Conservation (phyloP, 2,113 vertebrate species). For the Struthidea cinerea region DNA sequence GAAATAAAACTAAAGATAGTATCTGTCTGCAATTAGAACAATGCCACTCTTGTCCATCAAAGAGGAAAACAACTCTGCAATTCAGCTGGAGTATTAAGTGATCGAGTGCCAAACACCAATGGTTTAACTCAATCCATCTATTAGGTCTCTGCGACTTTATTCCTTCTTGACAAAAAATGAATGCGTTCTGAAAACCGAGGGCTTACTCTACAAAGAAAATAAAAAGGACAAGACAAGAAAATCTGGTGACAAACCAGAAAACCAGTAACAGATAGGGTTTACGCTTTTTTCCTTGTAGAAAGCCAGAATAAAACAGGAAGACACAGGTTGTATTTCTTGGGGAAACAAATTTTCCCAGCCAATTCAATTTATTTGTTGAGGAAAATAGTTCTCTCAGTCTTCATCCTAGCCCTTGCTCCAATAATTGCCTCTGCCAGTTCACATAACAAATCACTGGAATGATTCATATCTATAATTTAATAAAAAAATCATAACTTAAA, state of each 20-base stretch:
- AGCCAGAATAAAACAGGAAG: background rate
- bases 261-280: background rate
- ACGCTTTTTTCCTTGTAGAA: background rate
- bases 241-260: background rate
- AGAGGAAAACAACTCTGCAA: background rate
- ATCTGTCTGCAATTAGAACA: background rate
- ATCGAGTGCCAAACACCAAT: background rate
- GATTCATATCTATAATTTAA: background rate
- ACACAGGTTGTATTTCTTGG: background rate
- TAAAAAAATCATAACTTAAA: background rate
- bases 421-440: background rate
- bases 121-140: background rate
- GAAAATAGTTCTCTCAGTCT: background rate
- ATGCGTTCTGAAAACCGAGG: background rate
- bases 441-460: background rate
- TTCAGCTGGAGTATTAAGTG: background rate
- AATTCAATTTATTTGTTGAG: background rate
- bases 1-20: background rate
- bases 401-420: background rate
- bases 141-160: background rate
- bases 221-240: background rate
- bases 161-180: background rate
- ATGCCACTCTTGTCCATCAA: background rate
- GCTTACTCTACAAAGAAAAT: background rate
- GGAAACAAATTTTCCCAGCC: background rate